Evolutionary conservation across 2,797 vertebrate species (phyloP), one percentile per base, ranked within the genome.

Genomic region (Poeciliopsis turneri): DNA sequence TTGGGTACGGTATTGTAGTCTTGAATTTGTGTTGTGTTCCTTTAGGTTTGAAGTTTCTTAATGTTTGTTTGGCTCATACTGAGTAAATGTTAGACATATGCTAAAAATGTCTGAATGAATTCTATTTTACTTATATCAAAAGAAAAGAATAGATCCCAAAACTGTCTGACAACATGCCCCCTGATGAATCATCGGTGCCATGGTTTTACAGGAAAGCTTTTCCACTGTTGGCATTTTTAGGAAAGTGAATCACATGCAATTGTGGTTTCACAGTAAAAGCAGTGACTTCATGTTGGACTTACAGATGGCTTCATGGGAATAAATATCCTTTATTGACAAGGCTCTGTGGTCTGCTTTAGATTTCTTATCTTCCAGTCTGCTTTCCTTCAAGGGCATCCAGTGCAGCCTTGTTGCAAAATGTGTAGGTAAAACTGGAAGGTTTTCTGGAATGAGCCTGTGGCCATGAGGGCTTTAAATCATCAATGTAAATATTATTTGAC

Each of bases 361-460:
- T 36, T 5, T 76, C 79, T 28, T 68, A 73, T 51, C 70, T 30
- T 10, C 74, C 30, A 15, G 53, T 25, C 49, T 30, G 59, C 71
- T 64, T 77, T 18, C 45, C 15, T 69, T 2, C 66, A 83, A 39
- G 39, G 81, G 76, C 79, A 81, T 51, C 45, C 53, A 36, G 66
- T 8, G 70, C 83, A 74, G 30, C 68, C 47, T 68, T 87, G 78
- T 85, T 82, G 74, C 57, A 82, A 81, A 80, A 78, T 71, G 74
- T 79, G 75, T 45, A 33, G 75, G 66, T 41, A 55, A 76, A 74
- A 74, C 66, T 55, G 41, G 75, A 30, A 30, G 49, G 55, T 39
- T 55, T 57, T 59, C 25, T 81, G 84, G 89, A 92, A 89, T 87
- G 79, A 86, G 88, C 87, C 78, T 5, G 33, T 36, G 76, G 88